Conservation (phyloP, 2,113 vertebrate genomes). For the Egretta garzetta region DNA sequence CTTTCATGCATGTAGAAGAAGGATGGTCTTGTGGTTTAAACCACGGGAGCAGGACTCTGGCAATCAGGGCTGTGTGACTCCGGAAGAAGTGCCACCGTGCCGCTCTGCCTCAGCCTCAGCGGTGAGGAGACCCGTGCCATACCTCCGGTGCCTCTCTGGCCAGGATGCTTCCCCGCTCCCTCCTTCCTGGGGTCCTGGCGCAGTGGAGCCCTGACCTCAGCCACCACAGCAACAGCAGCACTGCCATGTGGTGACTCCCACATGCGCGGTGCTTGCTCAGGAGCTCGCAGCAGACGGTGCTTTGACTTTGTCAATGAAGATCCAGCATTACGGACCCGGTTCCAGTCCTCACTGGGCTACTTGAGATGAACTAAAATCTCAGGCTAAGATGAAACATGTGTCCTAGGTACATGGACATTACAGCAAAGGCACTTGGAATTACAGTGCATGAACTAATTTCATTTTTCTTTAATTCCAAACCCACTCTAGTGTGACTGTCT, state of each 20-base stretch:
- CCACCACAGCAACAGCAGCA: neutral
- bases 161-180: accelerated
- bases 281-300: neutral
- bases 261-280: neutral
- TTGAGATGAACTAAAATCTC: neutral
- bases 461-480: neutral
- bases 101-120: accelerated
- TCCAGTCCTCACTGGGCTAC: neutral
- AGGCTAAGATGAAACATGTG: neutral
- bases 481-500: neutral
- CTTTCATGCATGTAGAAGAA: neutral
- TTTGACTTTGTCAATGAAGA: neutral
- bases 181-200: neutral
- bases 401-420: neutral
- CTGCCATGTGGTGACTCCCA: neutral
- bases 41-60: neutral
- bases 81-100: accelerated
- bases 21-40: neutral
- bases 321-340: accelerated
- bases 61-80: neutral
- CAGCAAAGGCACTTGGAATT: neutral
- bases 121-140: accelerated
- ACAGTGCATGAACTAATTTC: neutral
- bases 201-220: neutral
- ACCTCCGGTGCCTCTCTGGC: neutral